Evolutionary conservation across 1,140 invertebrate genomes (phyloP).

Genomic region (Tetramorium parvispinum): DNA sequence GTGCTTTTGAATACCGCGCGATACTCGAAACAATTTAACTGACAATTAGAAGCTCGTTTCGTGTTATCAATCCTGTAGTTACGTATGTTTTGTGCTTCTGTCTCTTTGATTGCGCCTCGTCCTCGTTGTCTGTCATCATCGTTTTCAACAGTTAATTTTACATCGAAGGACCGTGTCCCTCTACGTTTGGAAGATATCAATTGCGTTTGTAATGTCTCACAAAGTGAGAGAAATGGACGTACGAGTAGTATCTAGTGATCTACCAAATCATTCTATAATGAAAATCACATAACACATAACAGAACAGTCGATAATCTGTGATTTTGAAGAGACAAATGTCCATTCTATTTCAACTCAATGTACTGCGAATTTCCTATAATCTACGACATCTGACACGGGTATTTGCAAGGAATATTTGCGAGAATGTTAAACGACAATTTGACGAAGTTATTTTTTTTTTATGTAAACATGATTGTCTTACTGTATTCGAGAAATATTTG

Average conservation of each 20-base stretch:
- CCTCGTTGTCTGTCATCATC: conserved; percentile 32
- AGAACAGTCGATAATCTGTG: background rate
- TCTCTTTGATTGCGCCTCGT: conserved; percentile 25
- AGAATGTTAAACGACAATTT: background rate
- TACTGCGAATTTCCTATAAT: background rate
- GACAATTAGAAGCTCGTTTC: conserved; percentile 71
- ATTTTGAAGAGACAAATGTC: background rate
- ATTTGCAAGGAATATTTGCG: background rate
- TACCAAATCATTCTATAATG: background rate
- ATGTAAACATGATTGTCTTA: background rate
- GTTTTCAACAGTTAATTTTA: conserved; percentile 39
- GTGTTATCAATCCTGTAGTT: conserved; percentile 53
- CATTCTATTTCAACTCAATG: background rate
- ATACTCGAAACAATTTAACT: conserved; percentile 68
- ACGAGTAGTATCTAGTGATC: background rate
- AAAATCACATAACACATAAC: background rate
- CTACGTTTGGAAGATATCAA: background rate
- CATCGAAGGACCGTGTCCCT: background rate
- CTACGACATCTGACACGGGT: background rate
- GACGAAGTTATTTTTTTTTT: too few species aligned
- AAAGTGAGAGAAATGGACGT: background rate
- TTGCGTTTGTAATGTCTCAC: background rate
- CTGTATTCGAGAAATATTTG: background rate
- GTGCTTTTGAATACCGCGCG: conserved; percentile 38
- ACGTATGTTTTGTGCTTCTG: conserved; percentile 32